Percentiles rank a stretch among this genome's conserved stretches.
phyloP scores from a whole-genome alignment of 2,113 vertebrate species.

The Hyla sarda region DNA sequence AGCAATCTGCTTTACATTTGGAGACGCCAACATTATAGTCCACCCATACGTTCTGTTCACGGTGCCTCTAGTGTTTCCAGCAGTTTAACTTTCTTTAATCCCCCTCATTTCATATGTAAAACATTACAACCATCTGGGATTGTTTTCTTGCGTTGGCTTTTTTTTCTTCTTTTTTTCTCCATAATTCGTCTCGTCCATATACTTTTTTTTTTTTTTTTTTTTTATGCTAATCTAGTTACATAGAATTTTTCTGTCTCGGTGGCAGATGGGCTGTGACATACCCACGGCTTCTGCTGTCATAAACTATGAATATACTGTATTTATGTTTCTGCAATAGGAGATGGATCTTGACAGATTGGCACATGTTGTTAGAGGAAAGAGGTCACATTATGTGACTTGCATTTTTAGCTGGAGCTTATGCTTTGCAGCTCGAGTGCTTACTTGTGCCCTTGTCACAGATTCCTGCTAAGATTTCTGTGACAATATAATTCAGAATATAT shows the following conservation, averaged over 20 bases:
- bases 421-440: not conserved
- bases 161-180: not conserved
- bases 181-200: not conserved
- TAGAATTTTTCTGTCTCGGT: not conserved
- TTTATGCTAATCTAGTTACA: not conserved
- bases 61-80: not conserved
- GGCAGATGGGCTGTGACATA: constrained; percentile 33
- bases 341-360: constrained; percentile 24
- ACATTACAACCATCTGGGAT: not conserved
- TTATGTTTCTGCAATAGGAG: not conserved
- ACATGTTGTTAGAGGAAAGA: not conserved
- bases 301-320: not conserved
- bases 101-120: not conserved
- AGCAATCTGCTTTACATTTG: not conserved
- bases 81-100: not conserved
- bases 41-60: not conserved
- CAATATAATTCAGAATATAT: too few species aligned
- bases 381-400: constrained; percentile 6
- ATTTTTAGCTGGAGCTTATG: constrained; percentile 9
- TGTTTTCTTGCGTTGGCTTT: not conserved
- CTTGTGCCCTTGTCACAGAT: not conserved
- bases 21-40: not conserved
- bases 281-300: constrained; percentile 5
- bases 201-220: not conserved
- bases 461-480: not conserved